Percentiles rank a stretch among this genome's conserved stretches.
Conservation (phyloP, 2,113 vertebrate species). For the Scolopax mira region DNA sequence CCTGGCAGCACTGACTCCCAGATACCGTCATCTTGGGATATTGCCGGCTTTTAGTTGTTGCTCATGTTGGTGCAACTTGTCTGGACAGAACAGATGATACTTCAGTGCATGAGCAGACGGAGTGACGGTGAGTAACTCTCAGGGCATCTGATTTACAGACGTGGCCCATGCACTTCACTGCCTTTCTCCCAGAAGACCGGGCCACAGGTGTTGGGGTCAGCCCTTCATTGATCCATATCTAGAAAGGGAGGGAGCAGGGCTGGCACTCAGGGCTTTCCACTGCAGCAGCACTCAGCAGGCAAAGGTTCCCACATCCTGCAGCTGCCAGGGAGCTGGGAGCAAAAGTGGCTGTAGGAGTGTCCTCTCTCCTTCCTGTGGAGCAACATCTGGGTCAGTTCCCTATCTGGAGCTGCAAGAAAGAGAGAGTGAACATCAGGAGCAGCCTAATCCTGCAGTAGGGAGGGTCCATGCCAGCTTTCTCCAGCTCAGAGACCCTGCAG, state of each 20-base stretch:
- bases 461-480: neutral
- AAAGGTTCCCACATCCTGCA: neutral
- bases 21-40: neutral
- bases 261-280: neutral
- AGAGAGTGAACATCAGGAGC: neutral
- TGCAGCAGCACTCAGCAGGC: neutral
- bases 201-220: neutral
- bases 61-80: conserved; percentile 4
- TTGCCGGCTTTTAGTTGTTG: neutral
- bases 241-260: neutral
- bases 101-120: conserved; percentile 10
- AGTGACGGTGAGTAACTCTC: conserved; percentile 32
- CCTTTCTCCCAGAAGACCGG: neutral
- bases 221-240: accelerated
- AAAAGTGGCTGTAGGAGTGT: neutral
- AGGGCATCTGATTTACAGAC: conserved; percentile 15
- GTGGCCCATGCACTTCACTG: neutral
- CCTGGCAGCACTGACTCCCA: neutral
- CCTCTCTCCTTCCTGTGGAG: neutral
- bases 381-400: neutral
- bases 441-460: neutral
- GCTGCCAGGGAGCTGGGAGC: neutral
- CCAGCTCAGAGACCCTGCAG: neutral
- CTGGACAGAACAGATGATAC: conserved; percentile 10
- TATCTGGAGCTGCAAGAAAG: neutral